Evolutionary conservation across 2,113 vertebrate species (phyloP), one percentile per base, ranked within the genome.

Genomic region (Rhea americana): DNA sequence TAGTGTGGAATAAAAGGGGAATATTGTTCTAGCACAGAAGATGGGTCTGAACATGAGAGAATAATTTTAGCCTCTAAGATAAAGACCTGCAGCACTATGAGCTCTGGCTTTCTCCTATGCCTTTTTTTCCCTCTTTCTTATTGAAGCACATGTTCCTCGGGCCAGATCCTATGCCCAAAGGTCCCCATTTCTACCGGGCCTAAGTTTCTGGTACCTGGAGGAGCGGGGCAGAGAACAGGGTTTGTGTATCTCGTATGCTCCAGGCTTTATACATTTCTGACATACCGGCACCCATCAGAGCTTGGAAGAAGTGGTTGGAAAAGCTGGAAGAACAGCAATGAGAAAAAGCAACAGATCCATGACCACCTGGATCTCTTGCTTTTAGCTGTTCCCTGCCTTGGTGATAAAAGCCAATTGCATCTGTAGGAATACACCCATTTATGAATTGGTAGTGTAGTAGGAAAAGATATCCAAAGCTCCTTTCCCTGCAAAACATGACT

Each of bases 401-500:
- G 14, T 9, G 18, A 16, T 19, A 35, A 43, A 61, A 73, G 8
- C 25, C n/a, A 66, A 2, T 3, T 53, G 24, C 11, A 3, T 26
- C 53, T 83, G 30, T 7, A 37, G 22, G 21, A 63, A 63, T 2
- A 1, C 2, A 1, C 20, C 43, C 6, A 5, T 13, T 22, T 39
- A 7, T 11, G 43, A 21, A 0, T 2, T 7, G 70, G 28, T 9
- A 21, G 47, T 14, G 20, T 13, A 61, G 8, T 4, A 7, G 32
- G 65, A 20, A 24, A 13, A 14, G 17, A 30, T 58, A 53, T 37
- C 55, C 47, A 24, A 61, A 7, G 43, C 39, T 47, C 26, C 35
- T 41, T 78, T 12, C 22, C 14, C 24, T 63, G n/a, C 22, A 68
- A 10, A 59, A 67, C 1, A 1, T 1, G 2, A 4, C 4, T 2